Evolutionary conservation across 2,888 invertebrate genomes (phyloP).

Genomic region (Drosophila ezoana): DNA sequence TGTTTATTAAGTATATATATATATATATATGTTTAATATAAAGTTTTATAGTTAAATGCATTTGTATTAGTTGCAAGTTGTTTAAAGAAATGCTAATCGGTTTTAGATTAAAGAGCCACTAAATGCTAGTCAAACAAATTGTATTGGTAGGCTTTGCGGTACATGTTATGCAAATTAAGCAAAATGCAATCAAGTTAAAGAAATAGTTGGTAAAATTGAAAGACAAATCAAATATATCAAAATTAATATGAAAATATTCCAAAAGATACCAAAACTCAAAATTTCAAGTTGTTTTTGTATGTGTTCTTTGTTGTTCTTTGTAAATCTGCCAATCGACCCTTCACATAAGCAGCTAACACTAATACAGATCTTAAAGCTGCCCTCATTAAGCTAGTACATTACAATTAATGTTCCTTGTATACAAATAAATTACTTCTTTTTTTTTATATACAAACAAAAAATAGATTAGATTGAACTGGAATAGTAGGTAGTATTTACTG

Average conservation of each 20-base stretch:
- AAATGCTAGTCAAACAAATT: slow-evolving; percentile 74
- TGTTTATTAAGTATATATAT: slow-evolving; percentile 31
- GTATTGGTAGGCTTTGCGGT: slow-evolving; percentile 65
- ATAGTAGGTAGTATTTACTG: slow-evolving; percentile 22
- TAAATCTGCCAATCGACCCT: slow-evolving; percentile 43
- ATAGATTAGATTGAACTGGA: slow-evolving; percentile 17
- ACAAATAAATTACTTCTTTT: slow-evolving; percentile 8
- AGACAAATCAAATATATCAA: slow-evolving; percentile 14
- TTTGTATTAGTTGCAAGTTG: slow-evolving; percentile 59
- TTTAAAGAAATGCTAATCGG: slow-evolving; percentile 69
- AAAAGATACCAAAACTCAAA: slow-evolving; percentile 12
- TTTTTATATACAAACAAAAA: slow-evolving; percentile 35
- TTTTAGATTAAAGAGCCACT: slow-evolving; percentile 70
- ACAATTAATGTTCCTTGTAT: slow-evolving; percentile 31
- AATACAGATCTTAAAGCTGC: slow-evolving; percentile 9
- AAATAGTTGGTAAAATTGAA: slow-evolving; percentile 25
- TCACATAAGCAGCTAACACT: slow-evolving; percentile 16
- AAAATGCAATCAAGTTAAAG: slow-evolving; percentile 69
- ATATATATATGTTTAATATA: slow-evolving; percentile 31
- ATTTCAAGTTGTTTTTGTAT: slow-evolving; percentile 28
- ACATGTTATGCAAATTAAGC: slow-evolving; percentile 68
- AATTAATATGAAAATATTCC: not conserved
- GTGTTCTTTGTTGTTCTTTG: slow-evolving; percentile 39
- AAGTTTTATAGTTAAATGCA: slow-evolving; percentile 36
- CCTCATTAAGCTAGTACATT: slow-evolving; percentile 22